Percentiles rank a stretch among this genome's conserved stretches.
Evolutionary conservation across 2,888 invertebrate genomes (phyloP).

Genomic region (Clistopyga incitator): DNA sequence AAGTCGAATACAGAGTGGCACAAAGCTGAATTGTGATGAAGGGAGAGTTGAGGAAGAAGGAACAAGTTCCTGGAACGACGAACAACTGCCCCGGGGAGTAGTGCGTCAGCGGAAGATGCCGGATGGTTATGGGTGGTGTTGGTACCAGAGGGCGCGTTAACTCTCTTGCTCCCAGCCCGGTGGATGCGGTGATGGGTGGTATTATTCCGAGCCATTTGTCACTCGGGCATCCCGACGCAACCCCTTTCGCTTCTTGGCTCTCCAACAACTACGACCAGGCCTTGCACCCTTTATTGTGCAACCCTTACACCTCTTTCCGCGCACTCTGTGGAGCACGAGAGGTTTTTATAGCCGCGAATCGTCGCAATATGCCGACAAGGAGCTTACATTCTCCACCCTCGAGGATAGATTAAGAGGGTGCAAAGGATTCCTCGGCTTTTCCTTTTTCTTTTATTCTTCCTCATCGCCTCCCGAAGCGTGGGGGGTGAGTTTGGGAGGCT

Average conservation of each 20-base stretch:
- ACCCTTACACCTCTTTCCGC: constrained; percentile 57
- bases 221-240: constrained; percentile 78
- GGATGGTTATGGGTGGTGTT: constrained; percentile 52
- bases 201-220: constrained; percentile 84
- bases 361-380: constrained; percentile 84
- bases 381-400: constrained; percentile 76
- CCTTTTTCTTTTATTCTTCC: constrained; percentile 59
- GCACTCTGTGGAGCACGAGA: constrained; percentile 63
- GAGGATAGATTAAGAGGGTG: constrained; percentile 82
- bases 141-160: constrained; percentile 27
- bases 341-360: constrained; percentile 84
- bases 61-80: constrained; percentile 47
- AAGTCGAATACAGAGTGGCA: background rate
- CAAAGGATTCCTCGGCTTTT: constrained; percentile 74
- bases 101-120: constrained; percentile 56
- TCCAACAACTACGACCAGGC: constrained; percentile 63
- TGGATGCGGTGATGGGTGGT: constrained; percentile 75
- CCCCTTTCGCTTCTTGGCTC: constrained; percentile 80
- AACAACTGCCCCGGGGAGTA: constrained; percentile 53
- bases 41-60: constrained; percentile 9
- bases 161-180: constrained; percentile 52
- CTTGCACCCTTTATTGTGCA: constrained; percentile 58
- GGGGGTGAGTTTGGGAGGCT: too few species aligned
- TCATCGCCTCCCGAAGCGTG: constrained; percentile 6
- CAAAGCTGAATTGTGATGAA: background rate